A percentile compares a stretch with the other conserved stretches of the same genome.
Evolutionary conservation across 2,888 invertebrate species (phyloP).

Genomic region (Lordiphosa andalusiaca): DNA sequence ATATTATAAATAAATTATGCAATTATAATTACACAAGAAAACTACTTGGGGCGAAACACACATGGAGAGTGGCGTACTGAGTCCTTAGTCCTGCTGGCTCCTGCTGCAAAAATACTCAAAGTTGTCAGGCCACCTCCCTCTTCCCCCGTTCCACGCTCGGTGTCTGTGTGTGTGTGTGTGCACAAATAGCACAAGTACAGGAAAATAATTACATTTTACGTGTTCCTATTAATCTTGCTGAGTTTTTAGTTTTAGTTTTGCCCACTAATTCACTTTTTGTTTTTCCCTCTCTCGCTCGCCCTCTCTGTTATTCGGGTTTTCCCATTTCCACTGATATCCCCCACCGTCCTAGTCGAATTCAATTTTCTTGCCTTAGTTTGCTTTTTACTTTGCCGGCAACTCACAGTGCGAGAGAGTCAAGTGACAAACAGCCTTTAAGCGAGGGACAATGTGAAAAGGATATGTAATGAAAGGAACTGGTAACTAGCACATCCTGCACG

Average conservation of each 20-base stretch:
- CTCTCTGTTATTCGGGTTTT: neutral
- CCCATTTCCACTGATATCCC: neutral
- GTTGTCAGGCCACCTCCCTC: conserved; percentile 58
- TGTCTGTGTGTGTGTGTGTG: conserved; percentile 18
- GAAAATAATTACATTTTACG: conserved; percentile 74
- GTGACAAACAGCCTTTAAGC: conserved; percentile 35
- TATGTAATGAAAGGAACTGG: neutral
- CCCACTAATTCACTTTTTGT: conserved; percentile 68
- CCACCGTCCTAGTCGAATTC: conserved; percentile 39
- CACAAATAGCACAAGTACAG: conserved; percentile 71
- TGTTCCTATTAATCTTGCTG: conserved; percentile 75
- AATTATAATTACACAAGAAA: conserved; percentile 75
- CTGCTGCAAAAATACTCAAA: conserved; percentile 59
- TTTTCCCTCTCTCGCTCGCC: conserved; percentile 2
- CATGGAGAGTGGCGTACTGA: conserved; percentile 19
- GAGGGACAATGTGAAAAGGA: conserved; percentile 5
- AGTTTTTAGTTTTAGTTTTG: conserved; percentile 69
- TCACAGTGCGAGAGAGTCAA: conserved; percentile 22
- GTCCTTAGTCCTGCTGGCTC: conserved; percentile 26
- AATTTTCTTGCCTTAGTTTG: conserved; percentile 56
- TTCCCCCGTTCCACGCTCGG: conserved; percentile 1
- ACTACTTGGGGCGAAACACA: conserved; percentile 72
- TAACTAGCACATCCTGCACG: conserved; percentile 1
- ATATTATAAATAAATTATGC: conserved; percentile 75
- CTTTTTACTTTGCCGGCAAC: conserved; percentile 36